Conservation (phyloP, 2,113 vertebrate genomes). For the Perca flavescens region DNA sequence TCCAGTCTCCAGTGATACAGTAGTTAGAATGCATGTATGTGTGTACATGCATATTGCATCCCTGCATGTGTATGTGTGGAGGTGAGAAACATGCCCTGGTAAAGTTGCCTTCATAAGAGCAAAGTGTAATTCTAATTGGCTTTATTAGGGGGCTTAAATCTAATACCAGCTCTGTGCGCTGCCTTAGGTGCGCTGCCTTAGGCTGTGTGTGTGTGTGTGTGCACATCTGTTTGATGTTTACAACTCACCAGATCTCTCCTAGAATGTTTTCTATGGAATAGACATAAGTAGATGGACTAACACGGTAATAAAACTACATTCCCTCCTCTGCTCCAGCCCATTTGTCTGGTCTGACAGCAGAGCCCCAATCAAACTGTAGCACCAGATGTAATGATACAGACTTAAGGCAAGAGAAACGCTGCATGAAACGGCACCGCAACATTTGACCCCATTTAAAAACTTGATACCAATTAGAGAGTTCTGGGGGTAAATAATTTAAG, state of each 20-base stretch:
- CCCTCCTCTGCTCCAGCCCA: conserved; percentile 11
- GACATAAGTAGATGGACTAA: conserved; percentile 42
- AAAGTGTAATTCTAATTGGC: conserved; percentile 74
- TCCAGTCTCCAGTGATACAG: background rate
- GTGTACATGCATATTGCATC: conserved; percentile 5
- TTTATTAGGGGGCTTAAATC: conserved; percentile 77
- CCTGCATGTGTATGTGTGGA: conserved; percentile 11
- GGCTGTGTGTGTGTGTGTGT: conserved; percentile 49
- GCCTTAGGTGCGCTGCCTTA: conserved; percentile 49
- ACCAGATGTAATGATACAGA: conserved; percentile 61
- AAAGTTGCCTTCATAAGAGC: conserved; percentile 61
- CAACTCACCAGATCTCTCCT: conserved; percentile 41
- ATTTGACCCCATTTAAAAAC: conserved; percentile 90
- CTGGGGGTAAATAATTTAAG: conserved; percentile 86
- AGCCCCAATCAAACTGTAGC: conserved; percentile 40
- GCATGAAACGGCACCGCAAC: conserved; percentile 80
- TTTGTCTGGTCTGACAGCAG: conserved; percentile 26
- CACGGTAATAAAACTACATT: conserved; percentile 24
- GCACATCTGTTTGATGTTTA: conserved; percentile 56
- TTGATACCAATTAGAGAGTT: conserved; percentile 88
- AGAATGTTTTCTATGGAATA: conserved; percentile 50
- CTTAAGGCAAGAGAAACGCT: conserved; percentile 72
- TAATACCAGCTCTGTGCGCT: conserved; percentile 67
- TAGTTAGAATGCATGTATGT: background rate
- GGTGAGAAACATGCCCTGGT: conserved; percentile 39